phyloP scores from a whole-genome alignment of 2,797 vertebrate genomes.

The Brotula barbata region DNA sequence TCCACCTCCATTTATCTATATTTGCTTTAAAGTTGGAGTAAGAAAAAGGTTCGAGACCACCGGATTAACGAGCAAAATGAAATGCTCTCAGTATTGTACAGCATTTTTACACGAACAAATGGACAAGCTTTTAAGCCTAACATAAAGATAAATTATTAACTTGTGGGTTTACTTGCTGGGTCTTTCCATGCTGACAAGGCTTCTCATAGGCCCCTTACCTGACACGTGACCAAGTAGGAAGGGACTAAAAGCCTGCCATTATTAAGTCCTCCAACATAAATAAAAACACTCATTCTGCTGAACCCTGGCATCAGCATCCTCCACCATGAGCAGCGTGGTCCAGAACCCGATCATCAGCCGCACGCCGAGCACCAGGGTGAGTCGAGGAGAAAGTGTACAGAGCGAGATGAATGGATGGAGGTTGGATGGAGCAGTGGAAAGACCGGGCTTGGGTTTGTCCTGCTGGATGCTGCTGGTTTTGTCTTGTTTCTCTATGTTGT shows the following conservation, averaged over 20 bases:
- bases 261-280: slow-evolving; percentile 13
- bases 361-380: slow-evolving; percentile 79
- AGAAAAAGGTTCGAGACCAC: background rate
- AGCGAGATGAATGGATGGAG: background rate
- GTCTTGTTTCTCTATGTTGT: too few relatives aligned
- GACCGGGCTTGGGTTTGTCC: slow-evolving; percentile 38
- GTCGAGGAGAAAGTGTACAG: slow-evolving; percentile 55
- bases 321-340: slow-evolving; percentile 72
- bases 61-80: slow-evolving; percentile 37
- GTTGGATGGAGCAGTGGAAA: slow-evolving; percentile 5
- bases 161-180: slow-evolving; percentile 66
- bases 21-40: too few relatives aligned
- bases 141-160: slow-evolving; percentile 89
- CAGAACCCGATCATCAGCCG: slow-evolving; percentile 78
- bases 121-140: slow-evolving; percentile 82
- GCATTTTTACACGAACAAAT: slow-evolving; percentile 47
- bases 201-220: slow-evolving; percentile 80
- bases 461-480: slow-evolving; percentile 11
- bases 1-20: too few relatives aligned
- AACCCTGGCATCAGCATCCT: slow-evolving; percentile 13
- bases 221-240: slow-evolving; percentile 61
- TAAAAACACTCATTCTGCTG: slow-evolving; percentile 28
- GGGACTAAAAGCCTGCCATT: slow-evolving; percentile 21
- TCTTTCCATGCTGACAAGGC: slow-evolving; percentile 71
- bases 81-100: slow-evolving; percentile 41